Evolutionary conservation across 2,888 invertebrate species (phyloP).

Genomic region (Nymphalis urticae): DNA sequence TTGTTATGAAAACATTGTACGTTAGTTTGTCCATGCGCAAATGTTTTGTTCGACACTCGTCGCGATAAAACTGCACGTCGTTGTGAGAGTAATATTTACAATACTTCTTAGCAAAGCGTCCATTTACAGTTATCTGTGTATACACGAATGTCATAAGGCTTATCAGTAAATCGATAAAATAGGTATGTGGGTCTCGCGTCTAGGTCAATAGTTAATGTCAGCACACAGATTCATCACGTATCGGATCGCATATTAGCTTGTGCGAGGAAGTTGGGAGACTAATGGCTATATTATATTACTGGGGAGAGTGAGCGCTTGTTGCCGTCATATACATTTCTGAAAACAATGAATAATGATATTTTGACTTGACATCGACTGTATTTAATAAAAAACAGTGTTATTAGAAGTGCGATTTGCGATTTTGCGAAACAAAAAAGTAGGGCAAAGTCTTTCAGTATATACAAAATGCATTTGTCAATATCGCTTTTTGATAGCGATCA

Average conservation of each 20-base stretch:
- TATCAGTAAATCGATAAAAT: conserved; percentile 15
- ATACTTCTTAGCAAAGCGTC: neutral
- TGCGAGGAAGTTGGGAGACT: neutral
- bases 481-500: neutral
- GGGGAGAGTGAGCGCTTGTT: too few species aligned
- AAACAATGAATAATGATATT: too few species aligned
- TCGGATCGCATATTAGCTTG: conserved; percentile 7
- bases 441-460: neutral
- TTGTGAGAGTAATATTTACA: conserved; percentile 15
- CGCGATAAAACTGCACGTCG: neutral
- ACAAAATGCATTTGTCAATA: neutral
- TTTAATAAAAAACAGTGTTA: too few species aligned
- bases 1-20: conserved; percentile 5
- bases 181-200: conserved; percentile 10
- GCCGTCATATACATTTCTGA: too few species aligned
- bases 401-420: too few species aligned
- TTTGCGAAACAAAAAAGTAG: neutral
- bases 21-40: neutral
- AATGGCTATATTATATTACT: neutral
- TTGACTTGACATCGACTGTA: too few species aligned
- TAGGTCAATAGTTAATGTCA: conserved; percentile 15
- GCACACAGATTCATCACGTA: neutral
- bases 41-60: neutral
- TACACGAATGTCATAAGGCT: conserved; percentile 8
- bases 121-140: conserved; percentile 19